phyloP scores from a whole-genome alignment of 2,888 invertebrate species.

The Portevinia maculata region DNA sequence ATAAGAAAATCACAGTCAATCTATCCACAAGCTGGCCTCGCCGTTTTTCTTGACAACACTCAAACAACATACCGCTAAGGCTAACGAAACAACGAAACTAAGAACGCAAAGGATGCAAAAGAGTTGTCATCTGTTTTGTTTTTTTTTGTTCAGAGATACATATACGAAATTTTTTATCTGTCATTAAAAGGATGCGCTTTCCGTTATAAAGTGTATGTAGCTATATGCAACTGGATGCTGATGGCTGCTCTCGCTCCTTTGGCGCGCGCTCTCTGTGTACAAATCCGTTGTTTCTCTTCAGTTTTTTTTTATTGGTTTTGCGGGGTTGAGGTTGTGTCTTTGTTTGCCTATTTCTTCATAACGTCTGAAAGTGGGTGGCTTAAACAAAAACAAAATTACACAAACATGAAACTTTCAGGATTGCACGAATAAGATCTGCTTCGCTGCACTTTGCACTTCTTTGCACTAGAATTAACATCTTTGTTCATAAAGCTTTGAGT shows the following conservation, averaged over 20 bases:
- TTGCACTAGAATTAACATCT: slow-evolving; percentile 40
- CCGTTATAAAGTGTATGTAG: neutral
- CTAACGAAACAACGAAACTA: slow-evolving; percentile 18
- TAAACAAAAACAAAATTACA: slow-evolving; percentile 21
- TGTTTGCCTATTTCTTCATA: slow-evolving; percentile 43
- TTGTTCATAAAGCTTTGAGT: slow-evolving; percentile 31
- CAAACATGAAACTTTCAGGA: slow-evolving; percentile 29
- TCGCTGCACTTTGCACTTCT: slow-evolving; percentile 70
- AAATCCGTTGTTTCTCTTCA: slow-evolving; percentile 56
- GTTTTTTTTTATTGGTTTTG: neutral
- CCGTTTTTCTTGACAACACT: slow-evolving; percentile 20
- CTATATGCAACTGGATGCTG: slow-evolving; percentile 39
- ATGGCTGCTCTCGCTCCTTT: slow-evolving; percentile 49
- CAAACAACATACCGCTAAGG: slow-evolving; percentile 17
- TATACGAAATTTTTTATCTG: slow-evolving; percentile 52
- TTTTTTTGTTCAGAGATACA: neutral
- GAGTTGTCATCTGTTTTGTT: slow-evolving; percentile 48
- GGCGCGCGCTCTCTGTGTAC: slow-evolving; percentile 45
- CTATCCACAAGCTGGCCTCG: slow-evolving; percentile 29
- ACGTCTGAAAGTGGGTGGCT: slow-evolving; percentile 61
- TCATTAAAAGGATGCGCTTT: slow-evolving; percentile 73
- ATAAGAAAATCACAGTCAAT: slow-evolving; percentile 52
- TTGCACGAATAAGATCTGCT: slow-evolving; percentile 38
- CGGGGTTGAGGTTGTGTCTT: slow-evolving; percentile 37
- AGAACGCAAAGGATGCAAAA: slow-evolving; percentile 42